A percentile compares a stretch with the other conserved stretches of the same genome.
These are phyloP conservation scores for Camptogramma bilineatum DNA, from an alignment of 2,888 invertebrate genomes.

Conservation along the genomic window DNA sequence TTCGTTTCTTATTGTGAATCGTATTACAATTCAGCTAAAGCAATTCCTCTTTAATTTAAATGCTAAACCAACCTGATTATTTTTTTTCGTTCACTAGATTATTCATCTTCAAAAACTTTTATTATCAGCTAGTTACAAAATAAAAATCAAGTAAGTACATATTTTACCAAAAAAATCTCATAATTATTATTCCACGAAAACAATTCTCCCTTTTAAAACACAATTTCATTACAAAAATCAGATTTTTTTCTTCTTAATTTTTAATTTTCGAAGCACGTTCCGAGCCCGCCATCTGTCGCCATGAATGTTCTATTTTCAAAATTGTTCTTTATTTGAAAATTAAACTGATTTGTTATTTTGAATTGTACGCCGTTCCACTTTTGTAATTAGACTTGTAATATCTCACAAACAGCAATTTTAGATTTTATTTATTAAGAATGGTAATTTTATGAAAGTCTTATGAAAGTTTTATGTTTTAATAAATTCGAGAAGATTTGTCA, in stretches of 20 bases:
- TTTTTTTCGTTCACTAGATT: no score
- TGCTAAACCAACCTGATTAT: no score
- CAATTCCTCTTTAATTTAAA: no score
- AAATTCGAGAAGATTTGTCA: not conserved
- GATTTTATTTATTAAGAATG: not conserved
- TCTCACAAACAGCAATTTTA: not conserved
- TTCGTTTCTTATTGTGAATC: no score
- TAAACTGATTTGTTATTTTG: not conserved
- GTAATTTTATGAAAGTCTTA: not conserved
- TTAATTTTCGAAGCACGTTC: not conserved
- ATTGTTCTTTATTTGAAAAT: conserved; percentile 5
- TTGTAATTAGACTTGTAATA: not conserved
- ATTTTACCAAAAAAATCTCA: not conserved
- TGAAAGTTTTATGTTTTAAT: not conserved
- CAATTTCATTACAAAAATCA: not conserved
- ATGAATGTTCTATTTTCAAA: conserved; percentile 11
- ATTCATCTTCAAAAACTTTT: no score
- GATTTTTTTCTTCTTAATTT: not conserved
- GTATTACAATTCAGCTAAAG: no score
- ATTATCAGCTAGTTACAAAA: no score
- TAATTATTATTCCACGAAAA: not conserved
- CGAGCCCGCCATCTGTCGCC: not conserved
- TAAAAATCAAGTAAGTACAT: not conserved
- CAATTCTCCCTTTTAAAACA: conserved; percentile 11
- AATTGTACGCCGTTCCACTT: not conserved